Evolutionary conservation across 2,113 vertebrate genomes (phyloP).

Genomic region (Mungos mungo): DNA sequence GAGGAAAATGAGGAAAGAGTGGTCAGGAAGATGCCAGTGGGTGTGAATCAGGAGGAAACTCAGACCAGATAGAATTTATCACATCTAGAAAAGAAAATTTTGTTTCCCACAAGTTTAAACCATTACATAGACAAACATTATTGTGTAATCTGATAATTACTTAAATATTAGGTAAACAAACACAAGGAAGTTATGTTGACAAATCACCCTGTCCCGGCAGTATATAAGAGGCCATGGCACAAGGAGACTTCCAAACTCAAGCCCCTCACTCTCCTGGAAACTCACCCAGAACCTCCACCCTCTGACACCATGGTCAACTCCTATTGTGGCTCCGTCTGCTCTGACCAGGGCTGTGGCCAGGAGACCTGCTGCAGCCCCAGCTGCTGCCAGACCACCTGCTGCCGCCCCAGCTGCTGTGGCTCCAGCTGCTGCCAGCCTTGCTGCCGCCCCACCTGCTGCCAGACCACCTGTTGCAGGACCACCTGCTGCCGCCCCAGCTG

Average conservation of each 20-base stretch:
- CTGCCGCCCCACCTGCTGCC: neutral
- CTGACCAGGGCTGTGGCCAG: no score
- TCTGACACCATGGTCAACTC: neutral
- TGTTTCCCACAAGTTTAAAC: neutral
- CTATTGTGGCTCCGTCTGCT: neutral
- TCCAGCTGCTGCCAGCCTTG: neutral
- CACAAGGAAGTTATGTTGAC: neutral
- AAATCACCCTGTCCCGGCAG: neutral
- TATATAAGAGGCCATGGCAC: neutral
- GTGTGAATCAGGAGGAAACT: neutral
- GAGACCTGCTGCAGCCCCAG: neutral
- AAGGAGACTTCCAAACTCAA: conserved; percentile 13
- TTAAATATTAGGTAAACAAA: neutral
- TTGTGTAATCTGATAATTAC: neutral
- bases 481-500: neutral
- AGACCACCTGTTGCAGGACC: no score
- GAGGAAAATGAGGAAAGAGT: neutral
- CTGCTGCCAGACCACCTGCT: neutral
- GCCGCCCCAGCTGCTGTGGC: no score
- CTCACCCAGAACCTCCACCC: neutral
- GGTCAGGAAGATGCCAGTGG: neutral
- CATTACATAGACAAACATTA: neutral
- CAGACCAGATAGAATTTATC: neutral
- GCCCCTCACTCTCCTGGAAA: conserved; percentile 41
- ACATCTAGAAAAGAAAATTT: neutral